Evolutionary conservation across 2,113 vertebrate species (phyloP).

Genomic region (Lophotis ruficrista): DNA sequence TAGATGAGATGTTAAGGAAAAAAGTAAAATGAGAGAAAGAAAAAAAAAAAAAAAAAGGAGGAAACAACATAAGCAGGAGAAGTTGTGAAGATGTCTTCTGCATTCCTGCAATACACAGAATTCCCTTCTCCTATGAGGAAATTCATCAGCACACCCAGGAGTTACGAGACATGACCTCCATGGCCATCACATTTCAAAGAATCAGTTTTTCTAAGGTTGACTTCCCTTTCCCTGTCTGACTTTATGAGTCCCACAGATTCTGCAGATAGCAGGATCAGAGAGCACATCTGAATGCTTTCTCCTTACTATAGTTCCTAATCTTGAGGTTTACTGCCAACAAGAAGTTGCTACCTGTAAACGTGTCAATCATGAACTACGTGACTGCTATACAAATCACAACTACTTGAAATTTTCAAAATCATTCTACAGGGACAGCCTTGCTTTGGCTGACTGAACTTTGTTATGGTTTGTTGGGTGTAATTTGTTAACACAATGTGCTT

Average conservation of each 20-base stretch:
- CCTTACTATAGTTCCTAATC: background rate
- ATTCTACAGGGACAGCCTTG: background rate
- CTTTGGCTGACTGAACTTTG: background rate
- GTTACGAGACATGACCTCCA: background rate
- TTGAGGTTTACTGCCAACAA: background rate
- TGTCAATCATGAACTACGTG: background rate
- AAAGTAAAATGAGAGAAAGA: background rate
- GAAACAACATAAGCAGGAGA: background rate
- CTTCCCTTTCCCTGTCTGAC: background rate
- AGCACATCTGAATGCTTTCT: background rate
- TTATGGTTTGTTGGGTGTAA: background rate
- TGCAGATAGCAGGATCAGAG: background rate
- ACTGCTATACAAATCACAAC: background rate
- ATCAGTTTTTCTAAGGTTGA: background rate
- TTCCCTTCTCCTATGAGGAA: background rate
- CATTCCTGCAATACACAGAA: background rate
- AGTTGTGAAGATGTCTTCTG: background rate
- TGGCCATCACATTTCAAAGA: background rate
- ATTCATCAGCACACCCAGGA: background rate
- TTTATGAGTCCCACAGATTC: background rate
- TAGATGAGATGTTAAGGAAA: background rate
- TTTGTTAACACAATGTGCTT: background rate
- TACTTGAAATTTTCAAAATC: background rate
- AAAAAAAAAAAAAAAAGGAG: accelerated
- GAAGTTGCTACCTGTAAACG: background rate